Base-by-base conservation (phyloP, 2,888 invertebrate genomes). In the Eupithecia pulchellata region DNA sequence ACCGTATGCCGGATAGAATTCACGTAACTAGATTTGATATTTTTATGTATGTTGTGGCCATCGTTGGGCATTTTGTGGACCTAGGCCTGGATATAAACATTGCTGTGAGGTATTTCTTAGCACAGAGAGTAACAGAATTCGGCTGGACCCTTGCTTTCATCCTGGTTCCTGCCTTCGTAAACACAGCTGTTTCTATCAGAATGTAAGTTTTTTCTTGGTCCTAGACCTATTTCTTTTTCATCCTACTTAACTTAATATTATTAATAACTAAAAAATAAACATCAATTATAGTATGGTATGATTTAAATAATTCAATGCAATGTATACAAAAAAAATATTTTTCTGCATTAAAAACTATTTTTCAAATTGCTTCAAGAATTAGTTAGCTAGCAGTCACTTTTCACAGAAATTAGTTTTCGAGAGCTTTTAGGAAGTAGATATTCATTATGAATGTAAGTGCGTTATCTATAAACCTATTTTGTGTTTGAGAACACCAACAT, bases 91-190 rank as follows among this genome's bases (percentile, higher is more conserved):
- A 97, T 91, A 94, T 96, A 55, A 96, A 96, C 86, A 90, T 97
- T 34, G 96, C 97, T 17, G 94, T 95, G 74, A 93, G 95, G 82
- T 97, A 97, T 84, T 95, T 94, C 76, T 79, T 95, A 72, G 91
- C 92, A 30, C 86, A 88, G 17, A 93, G 95, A 81, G 89, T 94
- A 75, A 90, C 91, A 66, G 96, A 96, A 86, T 97, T 97, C 82
- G 92, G 95, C 30, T 95, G 96, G 89, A 97, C 97, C 1, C 85
- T 96, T 61, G 94, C 94, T 42, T 97, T 97, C 82, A 96, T 97
- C 77, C 90, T 97, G 62, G 86, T 97, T 78, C 97, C 97, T 62
- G 97, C 97, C 0, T 92, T 97, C 75, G 95, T 97, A 34, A 97
- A 96, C 86, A 97, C 97, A 14, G 95, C 96, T 14, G 96, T 97